Conservation (phyloP, 2,113 vertebrate species). For the Rhinopithecus roxellana region DNA sequence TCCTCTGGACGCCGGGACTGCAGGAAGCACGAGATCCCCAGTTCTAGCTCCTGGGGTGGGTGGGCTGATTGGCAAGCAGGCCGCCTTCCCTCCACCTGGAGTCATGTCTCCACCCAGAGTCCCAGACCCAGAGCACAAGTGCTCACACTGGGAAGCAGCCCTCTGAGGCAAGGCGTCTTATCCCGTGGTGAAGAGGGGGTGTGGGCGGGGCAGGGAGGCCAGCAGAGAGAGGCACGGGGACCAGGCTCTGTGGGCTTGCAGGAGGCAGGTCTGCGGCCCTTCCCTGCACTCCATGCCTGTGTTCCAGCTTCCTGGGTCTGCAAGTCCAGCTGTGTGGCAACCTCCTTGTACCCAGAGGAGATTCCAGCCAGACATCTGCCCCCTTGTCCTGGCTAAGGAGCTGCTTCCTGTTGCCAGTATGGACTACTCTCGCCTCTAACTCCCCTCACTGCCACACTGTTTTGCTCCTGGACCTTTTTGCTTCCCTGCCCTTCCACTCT, state of each 20-base stretch:
- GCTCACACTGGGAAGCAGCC: too few species aligned
- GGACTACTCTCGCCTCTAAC: rapidly evolving
- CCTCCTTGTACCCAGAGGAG: neutral
- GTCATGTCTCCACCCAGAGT: neutral
- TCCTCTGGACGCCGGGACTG: neutral
- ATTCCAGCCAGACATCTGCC: neutral
- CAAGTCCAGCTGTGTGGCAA: neutral
- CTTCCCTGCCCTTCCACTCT: neutral
- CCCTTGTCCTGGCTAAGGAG: neutral
- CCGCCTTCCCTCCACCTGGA: neutral
- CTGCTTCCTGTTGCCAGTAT: neutral
- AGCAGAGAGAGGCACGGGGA: neutral
- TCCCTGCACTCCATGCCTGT: neutral
- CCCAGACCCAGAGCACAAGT: too few species aligned
- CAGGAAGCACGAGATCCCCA: too few species aligned
- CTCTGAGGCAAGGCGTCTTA: neutral
- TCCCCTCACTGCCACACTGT: too few species aligned
- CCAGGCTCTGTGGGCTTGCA: neutral
- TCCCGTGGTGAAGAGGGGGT: rapidly evolving
- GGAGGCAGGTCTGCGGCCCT: neutral
- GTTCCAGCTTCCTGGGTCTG: neutral
- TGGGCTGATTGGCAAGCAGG: neutral
- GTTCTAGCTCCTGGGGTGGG: neutral
- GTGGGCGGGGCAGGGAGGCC: neutral
- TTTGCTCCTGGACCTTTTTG: neutral